phyloP scores from a whole-genome alignment of 2,797 vertebrate genomes.

The Dryobates pubescens region DNA sequence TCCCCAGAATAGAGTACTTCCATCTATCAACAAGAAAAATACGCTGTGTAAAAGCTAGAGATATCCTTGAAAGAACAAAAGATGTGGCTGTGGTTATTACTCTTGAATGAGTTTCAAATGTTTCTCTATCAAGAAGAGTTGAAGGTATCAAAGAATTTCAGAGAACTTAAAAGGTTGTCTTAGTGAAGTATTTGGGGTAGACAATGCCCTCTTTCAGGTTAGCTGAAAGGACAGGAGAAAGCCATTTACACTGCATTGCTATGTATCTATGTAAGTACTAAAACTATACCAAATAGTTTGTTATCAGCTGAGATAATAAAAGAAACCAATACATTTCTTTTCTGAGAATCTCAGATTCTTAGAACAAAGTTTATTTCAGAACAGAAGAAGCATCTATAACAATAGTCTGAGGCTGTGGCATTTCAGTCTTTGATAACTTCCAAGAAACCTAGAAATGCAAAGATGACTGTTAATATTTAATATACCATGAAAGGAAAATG shows the following conservation, averaged over 20 bases:
- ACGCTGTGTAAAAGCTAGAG: constrained; percentile 1
- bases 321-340: not conserved
- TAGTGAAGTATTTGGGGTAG: not conserved
- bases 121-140: constrained; percentile 4
- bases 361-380: not conserved
- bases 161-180: not conserved
- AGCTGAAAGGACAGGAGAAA: constrained; percentile 13
- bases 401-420: not conserved
- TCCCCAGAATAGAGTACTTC: constrained; percentile 9
- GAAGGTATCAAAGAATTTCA: not conserved
- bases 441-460: not conserved
- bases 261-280: not conserved
- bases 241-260: not conserved
- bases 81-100: not conserved
- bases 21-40: constrained; percentile 29
- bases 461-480: not conserved
- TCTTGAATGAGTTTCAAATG: constrained; percentile 20
- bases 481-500: not conserved
- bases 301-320: not conserved
- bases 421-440: not conserved
- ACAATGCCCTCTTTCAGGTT: not conserved
- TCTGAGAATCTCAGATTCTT: not conserved
- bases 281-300: not conserved
- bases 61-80: constrained; percentile 45
- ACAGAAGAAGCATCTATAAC: not conserved